Base-by-base conservation (phyloP, 1,140 invertebrate genomes). In the Dreissena polymorpha region DNA sequence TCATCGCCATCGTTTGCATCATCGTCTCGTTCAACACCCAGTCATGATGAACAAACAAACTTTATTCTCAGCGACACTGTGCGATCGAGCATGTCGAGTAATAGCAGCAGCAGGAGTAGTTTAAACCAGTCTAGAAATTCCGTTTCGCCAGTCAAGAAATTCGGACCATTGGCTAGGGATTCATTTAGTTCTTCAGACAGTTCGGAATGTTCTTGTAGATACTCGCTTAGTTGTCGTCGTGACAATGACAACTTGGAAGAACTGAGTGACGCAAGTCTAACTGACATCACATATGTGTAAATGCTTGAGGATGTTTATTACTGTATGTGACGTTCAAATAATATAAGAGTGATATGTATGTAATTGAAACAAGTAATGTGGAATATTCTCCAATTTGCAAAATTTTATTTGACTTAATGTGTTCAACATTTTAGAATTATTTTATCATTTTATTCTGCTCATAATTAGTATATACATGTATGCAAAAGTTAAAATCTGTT, bases 211-310 rank as follows among this genome's bases (percentile, higher is more conserved):
- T 83, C 81, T 8, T 77, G 74, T 53, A 12, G 79, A 53, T 82
- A 83, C 57, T 83, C 81, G 16, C 50, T 83, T 7, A 76, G 60
- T 57, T 77, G 74, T 77, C 73, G 81, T 25, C 51, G 73, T 60
- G 81, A 83, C 67, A 83, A 76, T 51, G 68, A 27, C 25, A 83
- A 68, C 70, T 18, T 77, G 0, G 73, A 76, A 10, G 81, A 83
- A 53, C 64, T 71, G 0, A 64, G 53, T 10, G 73, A 76, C 18
- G 10, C 60, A 10, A 83, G 68, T 64, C 75, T 76, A n/a, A 83
- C 81, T 25, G 81, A 83, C 60, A 83, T 83, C 21, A 76, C 81
- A 18, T 83, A 76, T 51, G 81, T 83, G 23, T 83, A 51, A 77
- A 64, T 49, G 64, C 60, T 64, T 49, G 21, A 10, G 16, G 10